Base-by-base conservation (phyloP, 2,797 vertebrate genomes). In the Thalassophryne amazonica region DNA sequence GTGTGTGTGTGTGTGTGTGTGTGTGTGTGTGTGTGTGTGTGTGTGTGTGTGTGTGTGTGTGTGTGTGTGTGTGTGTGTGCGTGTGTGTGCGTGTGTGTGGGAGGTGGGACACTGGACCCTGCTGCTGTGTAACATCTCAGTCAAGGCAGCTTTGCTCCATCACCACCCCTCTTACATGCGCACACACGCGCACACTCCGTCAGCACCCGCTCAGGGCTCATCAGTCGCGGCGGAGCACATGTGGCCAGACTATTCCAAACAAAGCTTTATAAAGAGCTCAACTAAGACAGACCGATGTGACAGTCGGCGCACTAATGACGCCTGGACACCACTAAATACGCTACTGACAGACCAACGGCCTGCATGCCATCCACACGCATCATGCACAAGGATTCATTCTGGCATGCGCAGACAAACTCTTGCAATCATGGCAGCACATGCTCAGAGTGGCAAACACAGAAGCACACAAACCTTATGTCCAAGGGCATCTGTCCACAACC, bases 211-310 rank as follows among this genome's bases (percentile, higher is more conserved):
- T 87, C 83, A 57, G 69, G 54, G 56, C 73, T 84, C 87, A 81
- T 92, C 84, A 74, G 82, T 91, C 90, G 91, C 91, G 90, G 85
- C 51, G 83, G 86, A 84, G 87, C 69, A 72, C 83, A 86, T 93
- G 91, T 90, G 90, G 85, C 86, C 70, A 73, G 89, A 91, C 90
- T 91, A 93, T 93, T 93, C 93, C 81, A 93, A 94, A 92, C 90
- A 91, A 92, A 91, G 91, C 92, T 90, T 90, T 94, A 92, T 94
- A 92, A 94, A 90, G 88, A 92, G 87, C 86, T 84, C 88, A 85
- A 69, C 81, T 84, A 81, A 90, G 87, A 88, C 88, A 52, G 64
- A 8, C 2, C 56, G 39, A 78, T 82, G 90, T 93, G 92, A 93
- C 93, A 82, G 76, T 80, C 68, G 16, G 89, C 86, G 79, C 80